Base-by-base conservation (phyloP, 2,113 vertebrate species). In the Cottus gobio region DNA sequence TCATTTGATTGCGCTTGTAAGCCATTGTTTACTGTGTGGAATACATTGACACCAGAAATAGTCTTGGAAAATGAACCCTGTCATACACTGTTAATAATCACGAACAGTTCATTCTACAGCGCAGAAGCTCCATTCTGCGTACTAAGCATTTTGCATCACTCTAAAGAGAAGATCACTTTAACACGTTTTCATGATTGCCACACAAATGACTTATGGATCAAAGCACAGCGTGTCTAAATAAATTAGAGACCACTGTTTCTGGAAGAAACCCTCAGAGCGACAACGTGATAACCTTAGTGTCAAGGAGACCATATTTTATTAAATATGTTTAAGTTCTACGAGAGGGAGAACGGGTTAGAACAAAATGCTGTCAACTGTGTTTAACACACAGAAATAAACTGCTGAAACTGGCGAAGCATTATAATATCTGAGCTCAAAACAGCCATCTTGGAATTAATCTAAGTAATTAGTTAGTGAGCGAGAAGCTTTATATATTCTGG, bases 121-220 rank as follows among this genome's bases (percentile, higher is more conserved):
- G 22, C 63, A 61, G n/a, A n/a, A n/a, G 15, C 13, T 12, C 10
- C 28, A 5, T 39, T 34, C 12, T 24, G 2, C 34, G 16, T 18
- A 8, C 7, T 39, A 16, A 34, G 31, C 18, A 63, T 69, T 30
- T 52, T 30, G 48, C 36, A 34, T 54, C 11, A 39, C 12, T 71
- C 12, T 71, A 31, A 86, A 61, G 42, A 64, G 11, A 73, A n/a
- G 15, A 62, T 69, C 18, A 48, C 61, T 54, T 12, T 24, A 72
- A 71, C 20, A 0, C 2, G 46, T 64, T 30, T 61, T 50, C 30
- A 56, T 64, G 20, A 58, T 64, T 28, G n/a, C 12, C 57, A 24
- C 30, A 67, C 15, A 42, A 66, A 68, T 42, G 36, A 58, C 37
- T 50, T 26, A 18, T 48, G 20, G 57, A 34, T 34, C 34, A 34